These are phyloP conservation scores for Phthorimaea operculella DNA, from an alignment of 1,140 invertebrate genomes.

Conservation along the genomic window DNA sequence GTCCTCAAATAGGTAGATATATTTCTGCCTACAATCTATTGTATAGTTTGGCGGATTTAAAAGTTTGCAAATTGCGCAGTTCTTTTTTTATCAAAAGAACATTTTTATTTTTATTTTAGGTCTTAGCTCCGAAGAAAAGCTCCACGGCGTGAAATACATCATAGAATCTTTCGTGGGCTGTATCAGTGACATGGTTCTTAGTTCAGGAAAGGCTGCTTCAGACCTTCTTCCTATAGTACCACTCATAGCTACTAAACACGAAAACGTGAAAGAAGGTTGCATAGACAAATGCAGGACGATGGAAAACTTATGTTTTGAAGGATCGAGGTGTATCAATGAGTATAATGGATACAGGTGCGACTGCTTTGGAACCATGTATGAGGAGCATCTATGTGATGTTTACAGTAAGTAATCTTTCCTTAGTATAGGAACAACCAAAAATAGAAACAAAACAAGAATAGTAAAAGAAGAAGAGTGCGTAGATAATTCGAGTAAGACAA, in stretches of 20 bases:
- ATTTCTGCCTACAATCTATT: no score
- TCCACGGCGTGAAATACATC: conserved; percentile 89
- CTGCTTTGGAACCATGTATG: conserved; percentile 91
- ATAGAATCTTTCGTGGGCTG: conserved; percentile 94
- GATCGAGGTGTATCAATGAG: conserved; percentile 88
- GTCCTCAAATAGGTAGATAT: no score
- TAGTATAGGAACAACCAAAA: no score
- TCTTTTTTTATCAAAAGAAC: no score
- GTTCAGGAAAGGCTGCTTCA: conserved; percentile 84
- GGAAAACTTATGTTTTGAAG: conserved; percentile 85
- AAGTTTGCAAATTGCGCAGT: no score
- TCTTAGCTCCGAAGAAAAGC: conserved; percentile 83
- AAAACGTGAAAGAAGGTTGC: conserved; percentile 88
- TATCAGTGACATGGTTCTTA: conserved; percentile 85
- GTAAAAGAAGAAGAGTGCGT: no score
- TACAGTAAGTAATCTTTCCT: conserved; percentile 77
- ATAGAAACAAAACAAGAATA: no score
- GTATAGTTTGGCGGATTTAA: no score
- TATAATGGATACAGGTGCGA: conserved; percentile 88
- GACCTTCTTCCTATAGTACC: conserved; percentile 82
- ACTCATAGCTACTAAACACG: conserved; percentile 84
- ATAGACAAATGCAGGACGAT: conserved; percentile 81
- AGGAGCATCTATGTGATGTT: conserved; percentile 90
- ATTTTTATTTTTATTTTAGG: conserved; percentile 68
- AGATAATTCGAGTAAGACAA: no score